Percentiles rank a stretch among this genome's conserved stretches.
These are phyloP conservation scores for Microctonus aethiopoides DNA, from an alignment of 2,888 invertebrate genomes.

Conservation along the genomic window DNA sequence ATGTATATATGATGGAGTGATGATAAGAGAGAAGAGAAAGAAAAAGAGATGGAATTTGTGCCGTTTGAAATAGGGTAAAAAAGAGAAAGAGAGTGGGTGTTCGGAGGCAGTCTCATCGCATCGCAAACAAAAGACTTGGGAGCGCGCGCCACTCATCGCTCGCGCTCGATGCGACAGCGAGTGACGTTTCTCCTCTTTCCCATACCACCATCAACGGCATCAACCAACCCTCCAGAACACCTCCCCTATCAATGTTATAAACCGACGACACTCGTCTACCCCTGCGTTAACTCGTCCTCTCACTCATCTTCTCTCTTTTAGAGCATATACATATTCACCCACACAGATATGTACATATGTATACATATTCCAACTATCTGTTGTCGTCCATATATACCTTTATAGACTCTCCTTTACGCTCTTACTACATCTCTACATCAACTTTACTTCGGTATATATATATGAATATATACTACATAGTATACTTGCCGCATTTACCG, in stretches of 20 bases:
- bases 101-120: constrained; percentile 31
- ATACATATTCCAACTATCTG: background rate
- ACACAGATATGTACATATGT: background rate
- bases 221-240: constrained; percentile 32
- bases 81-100: constrained; percentile 25
- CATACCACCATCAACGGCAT: constrained; percentile 35
- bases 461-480: no score
- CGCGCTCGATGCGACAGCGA: constrained; percentile 64
- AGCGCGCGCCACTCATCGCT: constrained; percentile 63
- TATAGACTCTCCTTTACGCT: no score
- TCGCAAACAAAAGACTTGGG: constrained; percentile 65
- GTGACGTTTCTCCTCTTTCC: constrained; percentile 50
- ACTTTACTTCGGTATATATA: no score
- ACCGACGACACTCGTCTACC: background rate
- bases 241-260: background rate
- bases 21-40: background rate
- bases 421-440: no score
- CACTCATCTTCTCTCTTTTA: background rate
- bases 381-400: background rate
- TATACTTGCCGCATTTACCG: no score
- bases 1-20: background rate
- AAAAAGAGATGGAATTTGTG: background rate
- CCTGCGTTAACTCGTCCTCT: background rate
- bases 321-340: background rate
- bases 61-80: background rate